Percentiles rank a stretch among this genome's conserved stretches.
Conservation (phyloP, 2,113 vertebrate species). For the Raphicerus campestris region DNA sequence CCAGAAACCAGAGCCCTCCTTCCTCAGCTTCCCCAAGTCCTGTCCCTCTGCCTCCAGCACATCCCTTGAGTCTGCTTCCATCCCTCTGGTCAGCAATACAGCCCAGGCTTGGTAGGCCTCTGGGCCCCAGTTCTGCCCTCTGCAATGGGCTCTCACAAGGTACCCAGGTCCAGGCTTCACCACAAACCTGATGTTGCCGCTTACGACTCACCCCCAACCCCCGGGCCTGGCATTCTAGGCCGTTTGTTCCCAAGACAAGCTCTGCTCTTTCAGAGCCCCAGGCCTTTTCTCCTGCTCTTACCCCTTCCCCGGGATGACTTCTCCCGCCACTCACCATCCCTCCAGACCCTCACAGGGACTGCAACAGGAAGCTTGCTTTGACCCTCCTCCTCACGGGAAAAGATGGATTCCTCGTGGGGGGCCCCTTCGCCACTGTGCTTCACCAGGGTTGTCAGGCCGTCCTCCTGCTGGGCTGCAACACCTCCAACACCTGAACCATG, state of each 20-base stretch:
- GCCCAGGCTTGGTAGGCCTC: neutral
- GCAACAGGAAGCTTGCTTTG: neutral
- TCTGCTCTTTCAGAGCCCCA: neutral
- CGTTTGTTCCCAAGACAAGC: neutral
- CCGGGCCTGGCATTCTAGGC: neutral
- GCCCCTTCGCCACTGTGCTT: neutral
- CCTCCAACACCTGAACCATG: neutral
- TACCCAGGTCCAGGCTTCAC: neutral
- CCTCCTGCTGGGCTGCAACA: neutral
- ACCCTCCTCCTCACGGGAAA: neutral
- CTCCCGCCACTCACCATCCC: accelerated
- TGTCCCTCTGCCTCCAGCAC: neutral
- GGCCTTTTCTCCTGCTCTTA: neutral
- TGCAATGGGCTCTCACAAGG: neutral
- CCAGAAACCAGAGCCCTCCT: conserved; percentile 1
- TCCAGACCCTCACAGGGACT: neutral
- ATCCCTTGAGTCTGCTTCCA: too few species aligned
- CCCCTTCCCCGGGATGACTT: neutral
- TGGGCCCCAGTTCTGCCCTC: neutral
- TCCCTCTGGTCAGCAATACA: neutral
- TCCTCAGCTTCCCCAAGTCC: neutral
- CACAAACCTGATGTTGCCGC: neutral
- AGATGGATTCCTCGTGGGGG: neutral
- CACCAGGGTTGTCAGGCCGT: neutral
- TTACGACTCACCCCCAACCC: neutral